phyloP scores from a whole-genome alignment of 2,888 invertebrate species.

The Pyrocoelia pectoralis region DNA sequence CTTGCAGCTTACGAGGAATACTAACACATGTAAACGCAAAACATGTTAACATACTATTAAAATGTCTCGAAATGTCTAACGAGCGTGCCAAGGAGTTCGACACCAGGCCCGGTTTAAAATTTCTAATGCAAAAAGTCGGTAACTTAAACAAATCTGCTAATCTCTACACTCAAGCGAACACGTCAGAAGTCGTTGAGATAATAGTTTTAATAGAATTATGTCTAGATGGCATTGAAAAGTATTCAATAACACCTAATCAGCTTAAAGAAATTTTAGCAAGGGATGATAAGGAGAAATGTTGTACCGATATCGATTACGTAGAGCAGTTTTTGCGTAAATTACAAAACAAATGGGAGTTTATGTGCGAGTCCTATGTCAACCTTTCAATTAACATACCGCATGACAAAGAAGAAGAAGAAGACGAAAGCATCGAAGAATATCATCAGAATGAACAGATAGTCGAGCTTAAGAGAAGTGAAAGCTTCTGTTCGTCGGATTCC shows the following conservation, averaged over 20 bases:
- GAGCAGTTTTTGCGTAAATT: conserved; percentile 56
- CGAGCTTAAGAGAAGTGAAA: conserved; percentile 63
- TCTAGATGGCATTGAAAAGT: conserved; percentile 73
- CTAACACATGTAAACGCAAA: conserved; percentile 63
- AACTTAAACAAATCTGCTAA: conserved; percentile 87
- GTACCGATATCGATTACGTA: conserved; percentile 55
- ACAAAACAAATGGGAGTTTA: conserved; percentile 56
- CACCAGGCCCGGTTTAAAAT: conserved; percentile 89
- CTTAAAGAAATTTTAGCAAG: conserved; percentile 66
- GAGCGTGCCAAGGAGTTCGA: conserved; percentile 87
- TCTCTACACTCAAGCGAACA: conserved; percentile 91
- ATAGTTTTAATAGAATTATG: conserved; percentile 88
- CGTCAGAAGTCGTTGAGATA: conserved; percentile 89
- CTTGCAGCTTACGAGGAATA: conserved; percentile 56
- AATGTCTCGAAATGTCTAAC: conserved; percentile 84
- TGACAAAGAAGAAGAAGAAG: conserved; percentile 37
- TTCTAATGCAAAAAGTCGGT: conserved; percentile 92
- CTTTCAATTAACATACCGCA: conserved; percentile 56
- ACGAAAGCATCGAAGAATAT: conserved; percentile 21
- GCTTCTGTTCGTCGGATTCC: conserved; percentile 54
- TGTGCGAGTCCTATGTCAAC: conserved; percentile 58
- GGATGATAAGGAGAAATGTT: conserved; percentile 54
- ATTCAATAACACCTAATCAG: conserved; percentile 68
- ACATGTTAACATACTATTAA: conserved; percentile 75
- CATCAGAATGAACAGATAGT: conserved; percentile 55